phyloP scores from a whole-genome alignment of 2,113 vertebrate species.

The Centropristis striata region DNA sequence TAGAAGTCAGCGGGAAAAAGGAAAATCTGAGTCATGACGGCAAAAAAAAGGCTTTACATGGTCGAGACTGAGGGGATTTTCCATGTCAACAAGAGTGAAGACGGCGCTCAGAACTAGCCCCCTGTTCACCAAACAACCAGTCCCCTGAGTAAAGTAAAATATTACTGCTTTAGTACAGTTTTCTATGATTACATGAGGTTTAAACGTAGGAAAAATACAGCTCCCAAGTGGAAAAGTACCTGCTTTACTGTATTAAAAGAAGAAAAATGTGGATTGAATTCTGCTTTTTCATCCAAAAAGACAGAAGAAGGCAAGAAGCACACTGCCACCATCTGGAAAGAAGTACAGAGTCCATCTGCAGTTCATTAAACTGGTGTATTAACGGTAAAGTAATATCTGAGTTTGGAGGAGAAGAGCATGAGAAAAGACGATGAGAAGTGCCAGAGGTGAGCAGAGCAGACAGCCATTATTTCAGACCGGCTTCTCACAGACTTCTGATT shows the following conservation, averaged over 20 bases:
- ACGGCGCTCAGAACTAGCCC: slow-evolving; percentile 1
- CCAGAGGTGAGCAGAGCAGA: slow-evolving; percentile 14
- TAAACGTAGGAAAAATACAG: background rate
- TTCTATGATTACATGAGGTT: background rate
- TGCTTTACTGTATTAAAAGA: background rate
- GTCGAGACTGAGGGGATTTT: slow-evolving; percentile 67
- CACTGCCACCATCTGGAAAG: slow-evolving; percentile 52
- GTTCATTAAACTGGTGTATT: slow-evolving; percentile 23
- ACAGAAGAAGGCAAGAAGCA: slow-evolving; percentile 17
- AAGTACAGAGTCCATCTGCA: slow-evolving; percentile 42
- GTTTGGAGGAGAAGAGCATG: slow-evolving; percentile 16
- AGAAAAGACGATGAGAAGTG: slow-evolving; percentile 19
- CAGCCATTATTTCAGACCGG: background rate
- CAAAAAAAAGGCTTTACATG: slow-evolving; percentile 24
- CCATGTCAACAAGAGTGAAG: slow-evolving; percentile 60
- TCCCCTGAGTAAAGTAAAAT: background rate
- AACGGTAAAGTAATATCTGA: slow-evolving; percentile 22
- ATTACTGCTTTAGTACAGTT: background rate
- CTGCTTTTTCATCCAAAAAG: background rate
- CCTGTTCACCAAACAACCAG: slow-evolving; percentile 22
- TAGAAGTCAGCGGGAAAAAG: slow-evolving; percentile 59
- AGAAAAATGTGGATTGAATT: slow-evolving; percentile 4
- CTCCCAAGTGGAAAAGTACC: background rate
- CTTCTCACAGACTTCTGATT: background rate
- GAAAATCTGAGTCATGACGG: slow-evolving; percentile 78